Conservation (phyloP, 2,113 vertebrate species). For the Channa argus region DNA sequence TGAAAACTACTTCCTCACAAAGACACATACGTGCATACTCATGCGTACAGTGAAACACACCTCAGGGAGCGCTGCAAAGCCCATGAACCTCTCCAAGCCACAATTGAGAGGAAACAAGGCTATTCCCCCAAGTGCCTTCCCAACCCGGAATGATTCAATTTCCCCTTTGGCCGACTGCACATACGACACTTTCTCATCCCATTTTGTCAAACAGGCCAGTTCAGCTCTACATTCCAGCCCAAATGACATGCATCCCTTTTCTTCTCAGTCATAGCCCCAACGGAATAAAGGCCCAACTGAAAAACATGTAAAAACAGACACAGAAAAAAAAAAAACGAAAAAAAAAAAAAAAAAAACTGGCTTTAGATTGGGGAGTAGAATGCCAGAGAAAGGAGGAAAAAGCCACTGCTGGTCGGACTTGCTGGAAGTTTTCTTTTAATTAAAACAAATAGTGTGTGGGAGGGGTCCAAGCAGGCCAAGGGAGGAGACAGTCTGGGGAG, state of each 20-base stretch:
- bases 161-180: slow-evolving; percentile 74
- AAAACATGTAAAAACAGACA: slow-evolving; percentile 35
- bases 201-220: slow-evolving; percentile 59
- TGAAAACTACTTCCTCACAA: slow-evolving; percentile 40
- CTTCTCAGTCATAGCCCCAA: slow-evolving; percentile 49
- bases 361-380: slow-evolving; percentile 32
- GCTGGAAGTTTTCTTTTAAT: slow-evolving; percentile 80
- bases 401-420: slow-evolving; percentile 45
- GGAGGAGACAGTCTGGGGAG: slow-evolving; percentile 58
- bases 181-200: slow-evolving; percentile 66
- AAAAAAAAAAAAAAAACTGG: slow-evolving; percentile 37
- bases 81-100: slow-evolving; percentile 57
- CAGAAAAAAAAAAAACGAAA: slow-evolving; percentile 20
- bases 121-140: slow-evolving; percentile 67
- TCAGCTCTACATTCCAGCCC: slow-evolving; percentile 53
- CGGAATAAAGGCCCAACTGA: slow-evolving; percentile 34
- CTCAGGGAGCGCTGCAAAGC: slow-evolving; percentile 15
- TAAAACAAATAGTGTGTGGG: slow-evolving; percentile 79
- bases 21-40: slow-evolving; percentile 2
- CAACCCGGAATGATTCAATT: slow-evolving; percentile 80
- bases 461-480: slow-evolving; percentile 53
- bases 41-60: slow-evolving; percentile 1
- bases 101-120: slow-evolving; percentile 60
- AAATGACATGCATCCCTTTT: slow-evolving; percentile 46
- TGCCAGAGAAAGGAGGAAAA: slow-evolving; percentile 59